These are phyloP conservation scores for Chymomyza amoena DNA, from an alignment of 2,888 invertebrate genomes.

Conservation along the genomic window DNA sequence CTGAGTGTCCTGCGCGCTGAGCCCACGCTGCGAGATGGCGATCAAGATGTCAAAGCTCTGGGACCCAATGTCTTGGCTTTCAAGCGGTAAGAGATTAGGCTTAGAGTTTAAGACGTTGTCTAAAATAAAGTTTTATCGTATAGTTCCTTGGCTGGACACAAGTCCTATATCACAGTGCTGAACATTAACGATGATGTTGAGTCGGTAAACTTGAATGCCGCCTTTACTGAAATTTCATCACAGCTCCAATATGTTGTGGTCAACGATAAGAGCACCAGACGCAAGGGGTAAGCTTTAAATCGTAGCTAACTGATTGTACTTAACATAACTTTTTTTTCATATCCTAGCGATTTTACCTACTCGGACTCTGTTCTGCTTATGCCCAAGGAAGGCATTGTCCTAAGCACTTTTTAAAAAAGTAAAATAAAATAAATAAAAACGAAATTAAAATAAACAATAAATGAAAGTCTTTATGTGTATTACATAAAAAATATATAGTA, in stretches of 20 bases:
- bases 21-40: conserved; percentile 80
- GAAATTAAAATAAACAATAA: neutral
- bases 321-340: conserved; percentile 8
- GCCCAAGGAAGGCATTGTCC: conserved; percentile 74
- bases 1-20: conserved; percentile 79
- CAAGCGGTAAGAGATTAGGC: conserved; percentile 62
- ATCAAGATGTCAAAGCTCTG: conserved; percentile 78
- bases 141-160: conserved; percentile 59
- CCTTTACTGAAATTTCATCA: conserved; percentile 48
- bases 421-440: neutral
- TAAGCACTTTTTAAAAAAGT: conserved; percentile 55
- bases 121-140: neutral
- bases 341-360: conserved; percentile 59
- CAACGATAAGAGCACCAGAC: conserved; percentile 64
- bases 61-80: conserved; percentile 79
- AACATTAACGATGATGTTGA: conserved; percentile 78
- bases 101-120: neutral
- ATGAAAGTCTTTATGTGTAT: neutral
- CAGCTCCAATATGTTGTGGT: conserved; percentile 69
- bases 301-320: neutral
- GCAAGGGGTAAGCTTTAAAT: conserved; percentile 61
- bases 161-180: conserved; percentile 78
- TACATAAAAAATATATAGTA: too few species aligned
- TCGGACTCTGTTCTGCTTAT: conserved; percentile 63
- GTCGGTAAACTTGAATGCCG: conserved; percentile 75